Base-by-base conservation (phyloP, 2,888 invertebrate species). In the Myopa tessellatipennis region DNA sequence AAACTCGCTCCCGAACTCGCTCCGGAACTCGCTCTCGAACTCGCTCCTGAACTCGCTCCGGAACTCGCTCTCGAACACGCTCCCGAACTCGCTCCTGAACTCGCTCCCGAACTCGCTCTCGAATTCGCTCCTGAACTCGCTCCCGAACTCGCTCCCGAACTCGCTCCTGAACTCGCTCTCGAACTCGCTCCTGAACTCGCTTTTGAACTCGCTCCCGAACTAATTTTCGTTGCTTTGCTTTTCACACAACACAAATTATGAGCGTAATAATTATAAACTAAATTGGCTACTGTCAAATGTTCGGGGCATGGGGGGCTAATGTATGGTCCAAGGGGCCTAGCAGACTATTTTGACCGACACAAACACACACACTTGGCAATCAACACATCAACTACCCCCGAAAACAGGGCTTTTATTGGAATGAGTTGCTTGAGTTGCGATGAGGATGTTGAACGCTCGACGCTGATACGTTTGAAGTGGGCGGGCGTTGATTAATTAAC, bases 241-340 rank as follows among this genome's bases (percentile, higher is more conserved):
- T 26, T 26, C 12, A 4, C 63, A 65, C 36, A 45, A 45, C 72
- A 72, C 61, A 72, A 72, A 72, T 75, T 75, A 68, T 55, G 36
- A 60, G 18, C 60, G 55, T 55, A 68, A 58, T 75, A 58, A 75
- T 75, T 75, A 75, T 68, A 75, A 75, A 75, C 58, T 75, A 58
- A 75, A 68, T 75, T 75, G 55, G 18, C 40, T 34, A 4, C 8
- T 38, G 61, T 34, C 36, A 16, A 16, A 14, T 65, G 79, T 79
- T 80, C 78, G 76, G 69, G 50, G 50, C 50, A 3, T 50, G 50
- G 55, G 4, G 5, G 55, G 5, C 55, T 55, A 4, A 55, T 55
- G n/a, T 55, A 6, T n/a, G 55, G 12, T 6, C 65, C 36, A 34
- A 12, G 16, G 14, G 16, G 16, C 65, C 5, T 34, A 18, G 26